Base-by-base conservation (phyloP, 1,140 invertebrate genomes). In the Tetraneura akinire region DNA sequence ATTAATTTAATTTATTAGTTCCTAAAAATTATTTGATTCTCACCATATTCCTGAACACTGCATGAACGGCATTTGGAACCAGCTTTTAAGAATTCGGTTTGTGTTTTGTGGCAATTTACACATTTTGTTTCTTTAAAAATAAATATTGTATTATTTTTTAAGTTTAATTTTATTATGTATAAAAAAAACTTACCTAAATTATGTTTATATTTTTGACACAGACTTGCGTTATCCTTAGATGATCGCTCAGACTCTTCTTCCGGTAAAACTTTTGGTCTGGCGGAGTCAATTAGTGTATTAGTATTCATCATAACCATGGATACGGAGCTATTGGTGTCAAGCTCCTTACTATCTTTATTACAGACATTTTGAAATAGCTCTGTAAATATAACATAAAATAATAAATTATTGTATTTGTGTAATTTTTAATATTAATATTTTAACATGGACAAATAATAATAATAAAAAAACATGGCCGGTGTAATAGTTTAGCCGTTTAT, bases 171-270 rank as follows among this genome's bases (percentile, higher is more conserved):
- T 5, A 37, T 29, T 53, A 32, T 21, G 45, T 21, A 68, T 18
- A 71, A 18, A 51, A 71, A 11, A n/a, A 49, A 29, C 26, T 60
- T 3, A 78, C 74, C 53, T 23, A 62, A 45, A 78, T 8, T 78
- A 16, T 78, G 14, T 26, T 60, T 57, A 29, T 62, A 78, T 21
- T 78, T 76, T 76, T 60, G 73, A 60, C 73, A 14, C 42, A 57
- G n/a, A 76, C 55, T 60, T 14, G 53, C 32, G 11, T 60, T 78
- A 14, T 78, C 55, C 14, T 78, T 37, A 47, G 74, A 78, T 11
- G 6, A 29, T 78, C 55, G 74, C 74, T 62, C 74, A 78, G 74
- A 78, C 74, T 78, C 74, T 78, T 78, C 74, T 78, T 53, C 73
- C 5, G 37, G 53, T 78, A 78, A 78, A 45, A 78, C 74, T 47